These are phyloP conservation scores for Drosophila ambigua DNA, from an alignment of 1,140 invertebrate genomes.

Conservation along the genomic window DNA sequence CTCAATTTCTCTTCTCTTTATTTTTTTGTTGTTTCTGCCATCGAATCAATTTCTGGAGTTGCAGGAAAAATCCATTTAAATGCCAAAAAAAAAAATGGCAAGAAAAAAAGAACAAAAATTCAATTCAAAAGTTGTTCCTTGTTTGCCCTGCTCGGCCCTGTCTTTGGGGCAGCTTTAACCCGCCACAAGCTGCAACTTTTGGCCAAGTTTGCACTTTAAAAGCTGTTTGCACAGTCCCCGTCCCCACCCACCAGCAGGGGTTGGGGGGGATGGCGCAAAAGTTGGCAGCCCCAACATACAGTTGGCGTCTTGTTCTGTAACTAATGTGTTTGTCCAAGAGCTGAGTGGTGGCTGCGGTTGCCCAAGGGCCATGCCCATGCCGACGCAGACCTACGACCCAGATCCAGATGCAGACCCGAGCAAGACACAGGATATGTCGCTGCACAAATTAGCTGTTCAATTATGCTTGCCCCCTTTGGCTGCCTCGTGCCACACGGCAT, in stretches of 20 bases:
- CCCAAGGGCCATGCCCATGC: not conserved
- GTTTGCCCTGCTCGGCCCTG: too few species aligned
- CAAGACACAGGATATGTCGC: conserved; percentile 56
- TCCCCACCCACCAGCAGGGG: not conserved
- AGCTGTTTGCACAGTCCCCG: conserved; percentile 61
- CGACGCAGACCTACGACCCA: not conserved
- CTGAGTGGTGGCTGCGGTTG: conserved; percentile 45
- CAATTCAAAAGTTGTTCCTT: conserved; percentile 57
- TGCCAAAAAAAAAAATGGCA: conserved; percentile 19
- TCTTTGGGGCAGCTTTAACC: conserved; percentile 47
- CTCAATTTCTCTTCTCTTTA: not conserved
- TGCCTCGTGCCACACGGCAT: not conserved
- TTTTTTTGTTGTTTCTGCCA: too few species aligned
- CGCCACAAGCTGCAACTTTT: conserved; percentile 60
- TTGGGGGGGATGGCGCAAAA: conserved; percentile 29
- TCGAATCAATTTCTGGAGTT: not conserved
- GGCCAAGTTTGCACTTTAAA: conserved; percentile 77
- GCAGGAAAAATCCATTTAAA: conserved; percentile 34
- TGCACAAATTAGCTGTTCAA: conserved; percentile 77
- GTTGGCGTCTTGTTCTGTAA: conserved; percentile 76
- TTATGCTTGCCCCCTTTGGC: conserved; percentile 44
- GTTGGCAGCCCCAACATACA: conserved; percentile 57
- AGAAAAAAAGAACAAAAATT: conserved; percentile 48
- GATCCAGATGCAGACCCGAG: not conserved
- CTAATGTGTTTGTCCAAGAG: conserved; percentile 75